Evolutionary conservation across 2,113 vertebrate genomes (phyloP), one percentile per base, ranked within the genome.

Genomic region (Perccottus glenii): DNA sequence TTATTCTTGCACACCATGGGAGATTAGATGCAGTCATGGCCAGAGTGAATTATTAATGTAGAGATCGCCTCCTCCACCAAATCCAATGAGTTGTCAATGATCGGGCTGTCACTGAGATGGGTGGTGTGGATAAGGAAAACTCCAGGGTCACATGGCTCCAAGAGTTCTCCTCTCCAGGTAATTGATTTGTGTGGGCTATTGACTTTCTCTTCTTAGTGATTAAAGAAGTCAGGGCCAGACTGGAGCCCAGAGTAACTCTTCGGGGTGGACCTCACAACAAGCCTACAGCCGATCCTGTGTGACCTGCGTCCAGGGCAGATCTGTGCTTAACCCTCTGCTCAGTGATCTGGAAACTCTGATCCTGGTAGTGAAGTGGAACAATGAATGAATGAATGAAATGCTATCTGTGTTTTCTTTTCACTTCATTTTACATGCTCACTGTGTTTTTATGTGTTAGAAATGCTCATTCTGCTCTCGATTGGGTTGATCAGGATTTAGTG

Each of bases 41-140:
- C 73, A 36, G 77, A 85, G 76, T 91, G 80, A 88, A 90, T 85
- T 90, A 90, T 92, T 90, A 89, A 91, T 87, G 82, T 75, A 75
- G 77, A 87, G 62, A 83, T 88, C 73, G 83, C 51, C 63, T 76
- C 77, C 74, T 78, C 76, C 67, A 52, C 67, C 19, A 67, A 86
- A 88, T 87, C 72, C 83, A 85, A 87, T 91, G 84, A 85, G 71
- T 77, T 66, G 63, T 73, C 73, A 78, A 82, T 88, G 89, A 90
- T 90, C 82, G 64, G 85, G 57, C 85, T 84, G 88, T 88, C 86
- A 80, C 73, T 80, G 64, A 81, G 84, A 90, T 85, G 60, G 81
- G 81, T 81, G 12, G 80, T 78, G 67, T 80, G 70, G 78, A 75
- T 78, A 56, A 73, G 78, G 68, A 46, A 60, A 83, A 66, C 65